Conservation (phyloP, 1,140 invertebrate species). For the Drosophila triauraria region DNA sequence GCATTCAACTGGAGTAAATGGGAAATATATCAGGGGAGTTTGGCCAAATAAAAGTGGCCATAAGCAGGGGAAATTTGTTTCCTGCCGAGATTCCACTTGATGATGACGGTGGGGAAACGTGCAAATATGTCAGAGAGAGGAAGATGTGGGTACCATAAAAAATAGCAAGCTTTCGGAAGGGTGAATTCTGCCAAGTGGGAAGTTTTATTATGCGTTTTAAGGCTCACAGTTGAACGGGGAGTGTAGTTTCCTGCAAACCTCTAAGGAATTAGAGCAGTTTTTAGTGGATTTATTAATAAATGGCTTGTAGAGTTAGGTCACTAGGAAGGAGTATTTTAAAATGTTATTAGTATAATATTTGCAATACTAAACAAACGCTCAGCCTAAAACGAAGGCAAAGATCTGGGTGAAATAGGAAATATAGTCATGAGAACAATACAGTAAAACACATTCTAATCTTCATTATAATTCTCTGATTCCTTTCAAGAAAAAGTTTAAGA, state of each 20-base stretch:
- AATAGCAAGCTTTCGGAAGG: background rate
- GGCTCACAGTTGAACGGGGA: background rate
- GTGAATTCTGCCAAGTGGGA: conserved; percentile 3
- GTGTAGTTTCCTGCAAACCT: background rate
- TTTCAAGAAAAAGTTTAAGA: background rate
- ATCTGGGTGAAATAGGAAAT: no score
- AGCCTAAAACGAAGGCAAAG: no score
- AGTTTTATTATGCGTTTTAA: conserved; percentile 12
- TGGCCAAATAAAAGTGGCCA: conserved; percentile 40
- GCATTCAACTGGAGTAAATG: conserved; percentile 48
- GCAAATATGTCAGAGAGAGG: conserved; percentile 6
- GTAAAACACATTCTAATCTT: no score
- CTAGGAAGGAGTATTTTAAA: background rate
- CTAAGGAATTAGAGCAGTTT: background rate
- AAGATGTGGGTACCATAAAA: conserved; percentile 10
- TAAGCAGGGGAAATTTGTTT: conserved; percentile 47
- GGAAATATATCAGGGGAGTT: conserved; percentile 38
- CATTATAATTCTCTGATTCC: no score
- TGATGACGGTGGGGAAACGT: conserved; percentile 1
- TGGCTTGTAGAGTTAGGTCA: background rate
- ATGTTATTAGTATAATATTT: background rate
- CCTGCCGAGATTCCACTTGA: conserved; percentile 22
- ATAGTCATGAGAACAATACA: no score
- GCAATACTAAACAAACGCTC: background rate
- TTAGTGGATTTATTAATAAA: background rate